Conservation (phyloP, 2,113 vertebrate genomes). For the Hyperopisus bebe region DNA sequence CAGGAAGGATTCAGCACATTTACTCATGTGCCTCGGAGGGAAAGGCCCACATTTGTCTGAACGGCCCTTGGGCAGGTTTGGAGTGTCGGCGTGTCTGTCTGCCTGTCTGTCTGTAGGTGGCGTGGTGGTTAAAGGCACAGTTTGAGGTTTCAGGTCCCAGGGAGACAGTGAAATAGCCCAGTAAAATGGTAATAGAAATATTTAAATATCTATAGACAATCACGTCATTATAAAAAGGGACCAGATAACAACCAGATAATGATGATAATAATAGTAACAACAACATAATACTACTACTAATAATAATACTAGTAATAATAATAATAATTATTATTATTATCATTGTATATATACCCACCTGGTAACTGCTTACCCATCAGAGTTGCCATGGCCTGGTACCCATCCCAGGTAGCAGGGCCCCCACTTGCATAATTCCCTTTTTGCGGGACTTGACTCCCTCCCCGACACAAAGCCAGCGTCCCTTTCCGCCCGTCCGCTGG, state of each 20-base stretch:
- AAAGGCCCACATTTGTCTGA: constrained; percentile 39
- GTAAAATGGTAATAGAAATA: neutral
- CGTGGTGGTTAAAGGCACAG: neutral
- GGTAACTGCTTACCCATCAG: neutral
- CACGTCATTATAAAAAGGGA: neutral
- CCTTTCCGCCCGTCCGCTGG: too few relatives aligned
- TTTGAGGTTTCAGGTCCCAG: neutral
- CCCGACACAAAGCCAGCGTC: neutral
- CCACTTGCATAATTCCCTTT: neutral
- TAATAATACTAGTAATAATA: neutral
- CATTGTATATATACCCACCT: neutral
- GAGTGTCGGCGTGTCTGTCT: neutral
- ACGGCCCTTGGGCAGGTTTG: constrained; percentile 17
- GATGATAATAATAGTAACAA: neutral
- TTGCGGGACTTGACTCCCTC: neutral
- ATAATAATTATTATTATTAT: neutral
- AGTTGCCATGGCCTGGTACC: neutral
- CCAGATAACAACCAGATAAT: neutral
- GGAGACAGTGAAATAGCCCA: neutral
- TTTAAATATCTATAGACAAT: neutral
- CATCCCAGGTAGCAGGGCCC: neutral
- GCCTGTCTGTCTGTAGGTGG: neutral
- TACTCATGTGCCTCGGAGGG: constrained; percentile 18
- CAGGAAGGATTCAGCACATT: constrained; percentile 43
- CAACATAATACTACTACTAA: neutral